Evolutionary conservation across 2,797 vertebrate genomes (phyloP).

Genomic region (Gastrophryne carolinensis): DNA sequence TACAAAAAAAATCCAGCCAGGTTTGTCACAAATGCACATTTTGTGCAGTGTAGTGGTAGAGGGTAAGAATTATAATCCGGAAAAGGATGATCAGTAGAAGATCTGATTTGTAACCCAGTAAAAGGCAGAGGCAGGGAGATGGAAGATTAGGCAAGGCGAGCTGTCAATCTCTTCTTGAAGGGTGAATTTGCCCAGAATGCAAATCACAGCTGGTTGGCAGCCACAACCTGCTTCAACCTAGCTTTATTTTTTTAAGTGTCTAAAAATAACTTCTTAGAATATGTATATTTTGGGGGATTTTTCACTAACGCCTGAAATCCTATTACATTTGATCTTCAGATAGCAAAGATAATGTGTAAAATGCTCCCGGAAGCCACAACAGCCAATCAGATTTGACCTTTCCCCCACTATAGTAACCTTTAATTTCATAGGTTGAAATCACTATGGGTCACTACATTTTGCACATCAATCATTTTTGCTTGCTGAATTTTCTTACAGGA

Average conservation of each 20-base stretch:
- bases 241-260: neutral
- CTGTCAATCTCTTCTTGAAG: neutral
- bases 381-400: no score
- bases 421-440: no score
- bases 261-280: neutral
- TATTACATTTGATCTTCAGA: no score
- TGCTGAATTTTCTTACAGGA: no score
- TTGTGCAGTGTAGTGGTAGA: neutral
- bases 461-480: no score
- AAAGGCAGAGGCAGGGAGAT: neutral
- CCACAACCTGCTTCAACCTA: neutral
- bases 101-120: neutral
- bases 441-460: no score
- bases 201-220: neutral
- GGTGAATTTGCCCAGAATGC: neutral
- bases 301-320: neutral
- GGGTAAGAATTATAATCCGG: neutral
- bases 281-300: neutral
- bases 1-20: neutral
- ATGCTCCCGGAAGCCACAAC: no score
- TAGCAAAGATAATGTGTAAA: no score
- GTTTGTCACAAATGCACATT: neutral
- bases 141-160: neutral
- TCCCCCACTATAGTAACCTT: no score
- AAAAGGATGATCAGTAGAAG: neutral